phyloP scores from a whole-genome alignment of 2,113 vertebrate genomes.

The Phylloscopus trochiloides region DNA sequence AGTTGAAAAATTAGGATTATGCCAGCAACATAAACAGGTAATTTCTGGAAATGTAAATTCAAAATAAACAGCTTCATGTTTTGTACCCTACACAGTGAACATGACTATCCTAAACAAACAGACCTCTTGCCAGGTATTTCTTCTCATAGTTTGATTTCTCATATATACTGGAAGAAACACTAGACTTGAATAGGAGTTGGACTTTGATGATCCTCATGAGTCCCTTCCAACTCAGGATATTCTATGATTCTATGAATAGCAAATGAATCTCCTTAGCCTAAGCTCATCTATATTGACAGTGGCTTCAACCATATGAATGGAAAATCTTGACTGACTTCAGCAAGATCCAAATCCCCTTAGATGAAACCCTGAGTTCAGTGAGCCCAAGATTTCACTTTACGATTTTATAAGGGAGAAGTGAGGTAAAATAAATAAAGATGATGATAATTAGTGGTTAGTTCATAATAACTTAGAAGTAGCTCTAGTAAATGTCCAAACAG shows the following conservation, averaged over 20 bases:
- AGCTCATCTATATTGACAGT: background rate
- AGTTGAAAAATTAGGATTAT: background rate
- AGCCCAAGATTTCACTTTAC: background rate
- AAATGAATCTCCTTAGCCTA: background rate
- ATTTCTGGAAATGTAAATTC: background rate
- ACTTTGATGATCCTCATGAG: background rate
- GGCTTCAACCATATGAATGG: background rate
- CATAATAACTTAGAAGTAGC: background rate
- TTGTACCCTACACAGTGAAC: background rate
- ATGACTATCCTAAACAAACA: background rate
- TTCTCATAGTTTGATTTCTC: background rate
- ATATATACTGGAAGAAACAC: background rate
- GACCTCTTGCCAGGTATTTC: background rate
- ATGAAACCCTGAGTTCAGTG: background rate
- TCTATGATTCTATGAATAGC: background rate
- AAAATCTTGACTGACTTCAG: background rate
- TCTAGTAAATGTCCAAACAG: background rate
- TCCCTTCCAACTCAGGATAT: background rate
- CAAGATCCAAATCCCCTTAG: background rate
- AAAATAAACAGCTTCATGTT: background rate
- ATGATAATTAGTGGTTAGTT: background rate
- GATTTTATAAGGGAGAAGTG: background rate
- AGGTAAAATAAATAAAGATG: background rate
- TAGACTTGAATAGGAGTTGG: background rate
- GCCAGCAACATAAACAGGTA: background rate